Percentiles rank a stretch among this genome's conserved stretches.
These are phyloP conservation scores for Enteromius radiatus DNA, from an alignment of 2,797 vertebrate species.

Conservation along the genomic window DNA sequence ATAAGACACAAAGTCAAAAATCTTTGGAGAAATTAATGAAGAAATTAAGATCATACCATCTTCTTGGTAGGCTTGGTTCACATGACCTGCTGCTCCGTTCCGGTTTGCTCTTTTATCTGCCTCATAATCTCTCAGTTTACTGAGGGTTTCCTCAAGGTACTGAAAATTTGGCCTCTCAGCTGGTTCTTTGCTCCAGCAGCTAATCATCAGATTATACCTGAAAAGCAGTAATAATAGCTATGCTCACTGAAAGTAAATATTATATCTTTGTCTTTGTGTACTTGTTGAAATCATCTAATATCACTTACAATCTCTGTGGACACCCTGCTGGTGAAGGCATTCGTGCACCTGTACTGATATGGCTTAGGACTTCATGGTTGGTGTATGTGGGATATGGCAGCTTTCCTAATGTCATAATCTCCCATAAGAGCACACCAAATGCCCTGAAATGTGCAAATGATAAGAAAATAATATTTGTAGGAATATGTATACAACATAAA, in stretches of 20 bases:
- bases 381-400: slow-evolving; percentile 80
- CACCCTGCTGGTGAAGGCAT: slow-evolving; percentile 74
- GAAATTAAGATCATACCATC: slow-evolving; percentile 36
- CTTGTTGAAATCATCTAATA: neutral
- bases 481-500: neutral
- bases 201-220: slow-evolving; percentile 58
- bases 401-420: slow-evolving; percentile 78
- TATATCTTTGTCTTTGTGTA: neutral
- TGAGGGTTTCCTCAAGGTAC: slow-evolving; percentile 43
- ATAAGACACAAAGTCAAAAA: too few relatives aligned
- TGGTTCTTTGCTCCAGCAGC: slow-evolving; percentile 55
- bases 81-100: slow-evolving; percentile 12
- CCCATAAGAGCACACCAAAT: slow-evolving; percentile 81
- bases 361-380: slow-evolving; percentile 79
- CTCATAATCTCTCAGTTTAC: slow-evolving; percentile 29
- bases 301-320: slow-evolving; percentile 76
- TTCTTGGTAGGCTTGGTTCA: slow-evolving; percentile 54
- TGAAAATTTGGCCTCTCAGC: slow-evolving; percentile 53
- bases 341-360: slow-evolving; percentile 73
- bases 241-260: neutral
- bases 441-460: slow-evolving; percentile 66
- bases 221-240: neutral
- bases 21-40: too few relatives aligned
- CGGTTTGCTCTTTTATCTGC: neutral
- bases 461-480: neutral